Percentiles rank a stretch among this genome's conserved stretches.
Evolutionary conservation across 2,888 invertebrate species (phyloP).

Genomic region (Limnephilus marmoratus): DNA sequence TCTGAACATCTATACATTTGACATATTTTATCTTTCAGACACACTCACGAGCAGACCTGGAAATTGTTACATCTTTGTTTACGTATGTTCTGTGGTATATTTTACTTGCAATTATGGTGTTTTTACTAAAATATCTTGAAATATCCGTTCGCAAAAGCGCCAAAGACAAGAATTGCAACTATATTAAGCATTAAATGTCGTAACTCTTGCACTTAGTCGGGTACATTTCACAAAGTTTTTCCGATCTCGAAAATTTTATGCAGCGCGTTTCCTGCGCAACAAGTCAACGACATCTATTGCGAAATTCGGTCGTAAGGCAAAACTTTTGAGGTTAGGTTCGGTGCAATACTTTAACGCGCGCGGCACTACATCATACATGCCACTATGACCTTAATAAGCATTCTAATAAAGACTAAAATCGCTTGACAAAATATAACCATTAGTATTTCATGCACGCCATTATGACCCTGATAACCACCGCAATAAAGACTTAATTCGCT

Average conservation of each 20-base stretch:
- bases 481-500: not conserved
- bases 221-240: constrained; percentile 45
- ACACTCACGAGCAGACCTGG: no score
- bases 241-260: constrained; percentile 35
- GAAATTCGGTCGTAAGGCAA: constrained; percentile 64
- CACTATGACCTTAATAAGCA: not conserved
- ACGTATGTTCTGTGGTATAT: no score
- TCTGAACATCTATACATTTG: no score
- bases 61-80: no score
- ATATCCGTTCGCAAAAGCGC: constrained; percentile 5
- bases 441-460: not conserved
- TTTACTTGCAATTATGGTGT: no score
- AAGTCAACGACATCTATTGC: constrained; percentile 60
- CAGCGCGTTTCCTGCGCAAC: constrained; percentile 36
- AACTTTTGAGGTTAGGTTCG: constrained; percentile 60
- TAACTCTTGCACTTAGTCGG: constrained; percentile 18
- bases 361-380: not conserved
- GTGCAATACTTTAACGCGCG: constrained; percentile 47
- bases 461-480: not conserved
- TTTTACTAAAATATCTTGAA: not conserved
- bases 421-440: not conserved
- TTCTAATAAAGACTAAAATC: not conserved
- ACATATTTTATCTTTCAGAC: no score
- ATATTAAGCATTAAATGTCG: constrained; percentile 7
- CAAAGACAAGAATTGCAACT: not conserved